Percentiles rank a stretch among this genome's conserved stretches.
Evolutionary conservation across 2,113 vertebrate species (phyloP).

Genomic region (Lagenorhynchus albirostris): DNA sequence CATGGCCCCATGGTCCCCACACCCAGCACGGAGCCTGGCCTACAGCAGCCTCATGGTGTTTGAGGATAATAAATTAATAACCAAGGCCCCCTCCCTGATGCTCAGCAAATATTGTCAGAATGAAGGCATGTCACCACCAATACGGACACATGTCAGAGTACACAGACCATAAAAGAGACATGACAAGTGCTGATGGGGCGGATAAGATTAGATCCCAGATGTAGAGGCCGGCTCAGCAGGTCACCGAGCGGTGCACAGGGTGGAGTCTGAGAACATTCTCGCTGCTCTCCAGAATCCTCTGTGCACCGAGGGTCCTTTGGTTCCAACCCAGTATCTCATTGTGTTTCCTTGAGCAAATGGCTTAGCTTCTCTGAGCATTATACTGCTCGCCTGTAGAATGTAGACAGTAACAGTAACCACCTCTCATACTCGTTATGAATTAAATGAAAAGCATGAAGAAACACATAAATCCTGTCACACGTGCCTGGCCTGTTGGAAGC

Average conservation of each 20-base stretch:
- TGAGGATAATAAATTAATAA: slow-evolving; percentile 33
- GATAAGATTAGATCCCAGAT: neutral
- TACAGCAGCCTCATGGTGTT: neutral
- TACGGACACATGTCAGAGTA: neutral
- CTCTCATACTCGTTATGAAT: rapidly evolving
- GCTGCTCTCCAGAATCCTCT: rapidly evolving
- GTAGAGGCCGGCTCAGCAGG: rapidly evolving
- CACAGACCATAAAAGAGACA: slow-evolving; percentile 24
- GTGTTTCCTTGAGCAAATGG: neutral
- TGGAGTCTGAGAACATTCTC: rapidly evolving
- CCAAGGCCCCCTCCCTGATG: neutral
- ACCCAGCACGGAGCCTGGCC: neutral
- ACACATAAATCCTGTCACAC: rapidly evolving
- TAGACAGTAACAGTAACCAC: rapidly evolving
- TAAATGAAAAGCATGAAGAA: neutral
- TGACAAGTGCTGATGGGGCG: neutral
- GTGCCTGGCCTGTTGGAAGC: neutral
- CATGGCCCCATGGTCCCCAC: neutral
- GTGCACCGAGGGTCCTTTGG: rapidly evolving
- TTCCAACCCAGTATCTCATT: rapidly evolving
- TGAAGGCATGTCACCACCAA: neutral
- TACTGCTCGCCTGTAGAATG: neutral
- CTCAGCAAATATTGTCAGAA: slow-evolving; percentile 16
- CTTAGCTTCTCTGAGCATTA: neutral
- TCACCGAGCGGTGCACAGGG: rapidly evolving